Evolutionary conservation across 2,113 vertebrate species (phyloP).

Genomic region (Nicator chloris): DNA sequence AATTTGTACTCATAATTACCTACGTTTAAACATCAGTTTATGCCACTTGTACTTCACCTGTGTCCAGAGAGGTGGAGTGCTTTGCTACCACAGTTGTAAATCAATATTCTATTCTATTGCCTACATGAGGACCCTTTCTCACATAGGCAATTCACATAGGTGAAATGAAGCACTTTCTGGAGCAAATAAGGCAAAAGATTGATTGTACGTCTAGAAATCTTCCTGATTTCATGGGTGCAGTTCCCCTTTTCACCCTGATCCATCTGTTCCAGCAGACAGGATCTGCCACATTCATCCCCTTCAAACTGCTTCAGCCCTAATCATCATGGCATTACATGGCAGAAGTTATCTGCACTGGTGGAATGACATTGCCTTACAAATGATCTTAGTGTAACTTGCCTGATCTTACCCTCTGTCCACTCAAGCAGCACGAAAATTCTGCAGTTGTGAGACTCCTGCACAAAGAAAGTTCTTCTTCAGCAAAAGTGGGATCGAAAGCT

Average conservation of each 20-base stretch:
- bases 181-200: background rate
- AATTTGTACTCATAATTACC: background rate
- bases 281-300: background rate
- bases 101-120: background rate
- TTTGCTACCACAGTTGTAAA: background rate
- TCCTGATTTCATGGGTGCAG: background rate
- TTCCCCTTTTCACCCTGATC: background rate
- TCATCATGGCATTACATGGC: rapidly evolving
- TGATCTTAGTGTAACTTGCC: background rate
- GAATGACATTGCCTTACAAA: background rate
- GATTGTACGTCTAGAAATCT: background rate
- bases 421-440: background rate
- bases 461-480: background rate
- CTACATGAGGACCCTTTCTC: background rate
- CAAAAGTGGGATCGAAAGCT: background rate
- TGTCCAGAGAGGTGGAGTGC: background rate
- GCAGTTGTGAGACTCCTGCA: background rate
- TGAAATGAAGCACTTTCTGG: background rate
- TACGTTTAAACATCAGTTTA: background rate
- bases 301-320: background rate
- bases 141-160: background rate
- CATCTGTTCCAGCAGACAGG: background rate
- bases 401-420: background rate
- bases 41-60: background rate
- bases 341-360: background rate